Evolutionary conservation across 2,113 vertebrate species (phyloP), one percentile per base, ranked within the genome.

Genomic region (Istiophorus platypterus): DNA sequence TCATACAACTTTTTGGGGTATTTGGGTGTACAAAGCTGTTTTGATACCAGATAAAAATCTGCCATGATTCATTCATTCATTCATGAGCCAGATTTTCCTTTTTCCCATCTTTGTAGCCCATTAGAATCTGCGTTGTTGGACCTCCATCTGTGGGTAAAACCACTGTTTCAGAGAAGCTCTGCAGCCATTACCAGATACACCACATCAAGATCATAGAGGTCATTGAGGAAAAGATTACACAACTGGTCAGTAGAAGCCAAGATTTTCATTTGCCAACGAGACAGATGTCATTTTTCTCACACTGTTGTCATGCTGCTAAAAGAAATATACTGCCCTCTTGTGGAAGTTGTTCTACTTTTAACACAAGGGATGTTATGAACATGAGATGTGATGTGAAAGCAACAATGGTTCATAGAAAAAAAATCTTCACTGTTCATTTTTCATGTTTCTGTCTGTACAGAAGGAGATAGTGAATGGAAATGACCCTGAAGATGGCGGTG

Each of bases 111-210:
- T 81, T 83, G 29, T 31, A 99, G 98, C 96, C 98, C 3, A 87
- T 99, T 71, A 96, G 95, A 93, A 90, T 99, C 71, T 97, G 34
- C 56, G 61, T 99, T 39, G 92, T 96, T 2, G 98, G 98, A n/a
- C 97, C 98, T 54, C 97, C 97, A 0, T 97, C 94, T 0, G 96
- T 95, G 77, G 98, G 98, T 1, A 99, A 99, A 90, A 96, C 96
- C 59, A 96, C 94, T 0, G 69, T 97, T 20, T 90, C 97, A 0
- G 85, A 93, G 78, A 94, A 93, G 41, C 80, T 99, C 59, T 95
- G 96, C 88, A 92, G 89, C 57, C 65, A 96, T 91, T 99, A 99
- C 94, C 96, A 93, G 66, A 82, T 99, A 18, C 96, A 97, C 75
- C 95, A 97, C 89, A 87, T 99, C 72, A 93, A 90, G 31, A 70